phyloP scores from a whole-genome alignment of 2,113 vertebrate genomes.

The Onychostoma macrolepis region DNA sequence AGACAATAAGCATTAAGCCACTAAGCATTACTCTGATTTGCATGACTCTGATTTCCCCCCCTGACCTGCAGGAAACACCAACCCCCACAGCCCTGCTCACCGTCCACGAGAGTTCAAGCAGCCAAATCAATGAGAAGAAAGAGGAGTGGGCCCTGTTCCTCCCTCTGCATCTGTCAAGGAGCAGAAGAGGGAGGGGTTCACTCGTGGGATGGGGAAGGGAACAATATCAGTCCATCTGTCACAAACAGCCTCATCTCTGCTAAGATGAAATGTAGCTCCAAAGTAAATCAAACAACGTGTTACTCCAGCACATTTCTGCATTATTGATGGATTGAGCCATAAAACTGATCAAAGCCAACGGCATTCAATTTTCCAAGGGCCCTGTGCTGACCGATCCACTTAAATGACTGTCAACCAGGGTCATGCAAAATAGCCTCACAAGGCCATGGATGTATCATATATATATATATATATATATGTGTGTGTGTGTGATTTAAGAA shows the following conservation, averaged over 20 bases:
- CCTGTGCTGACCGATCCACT: background rate
- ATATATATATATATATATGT: background rate
- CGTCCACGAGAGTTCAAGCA: constrained; percentile 76
- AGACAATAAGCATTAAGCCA: constrained; percentile 13
- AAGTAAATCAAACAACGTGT: constrained; percentile 68
- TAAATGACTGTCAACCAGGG: background rate
- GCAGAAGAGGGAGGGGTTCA: constrained; percentile 72
- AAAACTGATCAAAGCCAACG: constrained; percentile 38
- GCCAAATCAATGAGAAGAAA: constrained; percentile 82
- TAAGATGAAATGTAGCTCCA: constrained; percentile 73
- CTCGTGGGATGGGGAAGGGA: constrained; percentile 66
- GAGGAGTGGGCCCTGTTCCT: constrained; percentile 74
- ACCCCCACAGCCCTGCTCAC: constrained; percentile 46
- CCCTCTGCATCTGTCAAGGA: constrained; percentile 81
- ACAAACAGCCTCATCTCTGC: constrained; percentile 74
- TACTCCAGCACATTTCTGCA: constrained; percentile 64
- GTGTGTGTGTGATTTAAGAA: background rate
- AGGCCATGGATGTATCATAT: background rate
- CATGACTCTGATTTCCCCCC: constrained; percentile 49
- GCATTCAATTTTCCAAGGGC: background rate
- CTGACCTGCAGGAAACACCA: constrained; percentile 67
- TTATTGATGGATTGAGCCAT: constrained; percentile 60
- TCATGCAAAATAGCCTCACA: background rate
- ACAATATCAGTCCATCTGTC: constrained; percentile 83
- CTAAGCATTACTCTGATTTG: constrained; percentile 50